Conservation (phyloP, 53 echinoderm and acorn worm genomes). For the Holothuria leucospilota region DNA sequence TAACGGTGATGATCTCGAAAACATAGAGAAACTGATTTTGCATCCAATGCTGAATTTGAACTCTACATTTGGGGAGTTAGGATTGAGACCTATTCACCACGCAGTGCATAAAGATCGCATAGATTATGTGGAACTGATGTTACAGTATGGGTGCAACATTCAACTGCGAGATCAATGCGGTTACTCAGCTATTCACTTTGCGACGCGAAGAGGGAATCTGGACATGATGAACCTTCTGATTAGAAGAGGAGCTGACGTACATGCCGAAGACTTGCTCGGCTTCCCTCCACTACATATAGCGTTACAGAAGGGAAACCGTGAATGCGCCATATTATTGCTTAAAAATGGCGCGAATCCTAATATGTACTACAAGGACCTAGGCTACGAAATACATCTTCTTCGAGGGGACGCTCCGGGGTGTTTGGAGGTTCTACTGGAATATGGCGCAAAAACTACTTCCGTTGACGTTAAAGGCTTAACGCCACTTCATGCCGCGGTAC, state of each 20-base stretch:
- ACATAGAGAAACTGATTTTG: constrained; percentile 54
- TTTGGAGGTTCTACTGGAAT: constrained; percentile 72
- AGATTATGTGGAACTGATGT: constrained; percentile 74
- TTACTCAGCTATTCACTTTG: constrained; percentile 82
- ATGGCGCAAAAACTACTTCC: constrained; percentile 83
- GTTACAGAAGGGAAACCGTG: constrained; percentile 78
- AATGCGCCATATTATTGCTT: constrained; percentile 73
- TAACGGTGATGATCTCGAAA: constrained; percentile 35
- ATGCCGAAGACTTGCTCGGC: constrained; percentile 70
- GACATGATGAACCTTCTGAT: constrained; percentile 54
- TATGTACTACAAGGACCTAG: constrained; percentile 76
- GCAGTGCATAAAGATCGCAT: constrained; percentile 80
- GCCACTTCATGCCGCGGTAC: constrained; percentile 75
- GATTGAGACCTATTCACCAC: constrained; percentile 81
- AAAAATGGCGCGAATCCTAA: constrained; percentile 85
- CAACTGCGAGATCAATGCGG: constrained; percentile 84
- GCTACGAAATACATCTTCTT: constrained; percentile 82
- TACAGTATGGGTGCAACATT: constrained; percentile 70
- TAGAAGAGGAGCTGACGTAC: constrained; percentile 63
- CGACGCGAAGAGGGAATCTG: constrained; percentile 63
- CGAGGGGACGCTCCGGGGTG: constrained; percentile 74
- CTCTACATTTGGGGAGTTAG: constrained; percentile 69
- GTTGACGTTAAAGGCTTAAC: constrained; percentile 77
- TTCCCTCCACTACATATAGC: constrained; percentile 82
- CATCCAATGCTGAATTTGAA: constrained; percentile 62